Percentiles rank a stretch among this genome's conserved stretches.
Evolutionary conservation across 2,888 invertebrate genomes (phyloP).

Genomic region (Hemistola chrysoprasaria): DNA sequence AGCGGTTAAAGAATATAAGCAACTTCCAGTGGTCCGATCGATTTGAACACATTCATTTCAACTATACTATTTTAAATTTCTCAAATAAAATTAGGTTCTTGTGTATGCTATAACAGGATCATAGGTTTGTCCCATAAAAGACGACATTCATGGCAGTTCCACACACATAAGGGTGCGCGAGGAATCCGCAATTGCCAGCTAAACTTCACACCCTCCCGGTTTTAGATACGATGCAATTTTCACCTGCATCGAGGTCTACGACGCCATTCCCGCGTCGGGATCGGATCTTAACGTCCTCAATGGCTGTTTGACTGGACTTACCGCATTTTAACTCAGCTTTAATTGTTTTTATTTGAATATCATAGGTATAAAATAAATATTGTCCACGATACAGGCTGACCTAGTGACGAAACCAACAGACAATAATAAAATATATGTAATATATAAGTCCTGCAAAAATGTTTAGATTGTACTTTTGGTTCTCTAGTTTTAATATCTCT

Average conservation of each 20-base stretch:
- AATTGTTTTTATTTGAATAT: slow-evolving; percentile 3
- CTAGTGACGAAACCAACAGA: too few relatives aligned
- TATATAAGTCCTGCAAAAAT: too few relatives aligned
- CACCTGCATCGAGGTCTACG: slow-evolving; percentile 20
- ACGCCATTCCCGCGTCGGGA: slow-evolving; percentile 7
- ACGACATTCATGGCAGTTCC: slow-evolving; percentile 1
- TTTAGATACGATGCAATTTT: slow-evolving; percentile 28
- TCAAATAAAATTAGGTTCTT: not conserved
- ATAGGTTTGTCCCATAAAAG: slow-evolving; percentile 5
- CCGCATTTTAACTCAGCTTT: slow-evolving; percentile 11
- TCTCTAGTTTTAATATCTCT: too few relatives aligned
- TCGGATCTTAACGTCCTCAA: slow-evolving; percentile 10
- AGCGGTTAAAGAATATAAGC: too few relatives aligned
- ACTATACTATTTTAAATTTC: too few relatives aligned
- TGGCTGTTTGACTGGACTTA: slow-evolving; percentile 4
- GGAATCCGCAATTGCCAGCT: slow-evolving; percentile 32
- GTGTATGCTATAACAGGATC: not conserved
- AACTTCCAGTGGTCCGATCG: too few relatives aligned
- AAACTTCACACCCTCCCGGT: slow-evolving; percentile 31
- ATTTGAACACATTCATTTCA: too few relatives aligned
- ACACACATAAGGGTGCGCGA: slow-evolving; percentile 19
- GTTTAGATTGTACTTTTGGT: too few relatives aligned
- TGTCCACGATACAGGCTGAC: too few relatives aligned
- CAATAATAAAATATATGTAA: too few relatives aligned
- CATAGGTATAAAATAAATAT: too few relatives aligned